A percentile compares a stretch with the other conserved stretches of the same genome.
Conservation (phyloP, 92 coral and sea anemone species). For the Bergia sp. region DNA sequence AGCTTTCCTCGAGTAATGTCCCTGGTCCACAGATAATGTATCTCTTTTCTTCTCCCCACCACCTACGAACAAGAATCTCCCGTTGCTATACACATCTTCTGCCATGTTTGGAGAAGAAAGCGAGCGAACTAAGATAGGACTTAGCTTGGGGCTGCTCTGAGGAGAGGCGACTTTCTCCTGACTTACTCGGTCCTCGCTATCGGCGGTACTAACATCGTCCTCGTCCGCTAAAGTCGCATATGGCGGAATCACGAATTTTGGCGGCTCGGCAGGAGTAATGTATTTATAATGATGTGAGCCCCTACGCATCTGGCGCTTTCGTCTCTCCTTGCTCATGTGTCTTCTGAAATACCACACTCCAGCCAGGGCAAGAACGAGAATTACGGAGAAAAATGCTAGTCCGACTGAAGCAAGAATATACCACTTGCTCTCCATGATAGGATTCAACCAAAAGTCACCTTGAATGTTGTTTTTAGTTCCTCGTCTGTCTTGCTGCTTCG, state of each 20-base stretch:
- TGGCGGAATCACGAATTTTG: conserved; percentile 80
- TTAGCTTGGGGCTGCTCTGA: conserved; percentile 33
- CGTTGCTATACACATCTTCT: conserved; percentile 5
- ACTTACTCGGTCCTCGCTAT: conserved; percentile 47
- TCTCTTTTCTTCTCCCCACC: neutral
- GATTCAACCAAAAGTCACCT: neutral
- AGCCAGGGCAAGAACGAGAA: conserved; percentile 56
- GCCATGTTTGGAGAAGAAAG: conserved; percentile 1
- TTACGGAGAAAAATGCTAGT: conserved; percentile 32
- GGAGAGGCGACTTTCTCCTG: conserved; percentile 15
- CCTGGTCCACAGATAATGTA: neutral
- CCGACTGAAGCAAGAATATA: conserved; percentile 31
- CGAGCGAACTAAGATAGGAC: conserved; percentile 16
- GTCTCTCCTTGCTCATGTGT: conserved; percentile 31
- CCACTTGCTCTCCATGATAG: neutral
- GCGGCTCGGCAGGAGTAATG: conserved; percentile 72
- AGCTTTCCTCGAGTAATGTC: neutral
- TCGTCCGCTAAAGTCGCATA: conserved; percentile 61
- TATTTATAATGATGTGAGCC: conserved; percentile 48
- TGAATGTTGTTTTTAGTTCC: neutral
- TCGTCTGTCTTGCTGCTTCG: neutral
- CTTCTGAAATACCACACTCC: conserved; percentile 48
- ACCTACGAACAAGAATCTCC: conserved; percentile 13
- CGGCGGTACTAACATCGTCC: conserved; percentile 56
- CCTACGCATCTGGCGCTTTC: neutral